Base-by-base conservation (phyloP, 2,113 vertebrate species). In the Haliaeetus leucogaster region DNA sequence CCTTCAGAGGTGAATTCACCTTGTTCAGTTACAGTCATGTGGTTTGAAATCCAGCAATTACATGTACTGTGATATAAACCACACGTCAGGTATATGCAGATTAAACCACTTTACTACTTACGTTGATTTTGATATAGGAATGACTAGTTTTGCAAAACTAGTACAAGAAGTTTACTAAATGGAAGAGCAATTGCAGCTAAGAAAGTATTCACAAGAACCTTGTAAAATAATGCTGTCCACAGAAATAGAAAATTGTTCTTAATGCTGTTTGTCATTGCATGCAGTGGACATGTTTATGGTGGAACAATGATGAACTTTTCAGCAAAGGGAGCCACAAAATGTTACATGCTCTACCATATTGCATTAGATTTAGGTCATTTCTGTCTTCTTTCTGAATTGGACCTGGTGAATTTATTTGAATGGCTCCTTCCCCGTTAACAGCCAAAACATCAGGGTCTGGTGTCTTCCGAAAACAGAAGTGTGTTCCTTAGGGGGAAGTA, bases 141-240 rank as follows among this genome's bases (percentile, higher is more conserved):
- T 77, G 0, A 55, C 5, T 61, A 47, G 13, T 38, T 78, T 72
- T 74, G 32, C 30, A 55, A 71, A 93, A 66, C 20, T 34, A 55
- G 12, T 42, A 53, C 11, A 77, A 55, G 8, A 92, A 48, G 2
- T 34, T 66, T 36, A 11, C 16, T 55, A 16, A 17, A 25, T 16
- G 2, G 5, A 82, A 67, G 52, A 52, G 16, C 20, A 6, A 58
- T 11, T 73, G 11, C 17, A 77, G 34, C 18, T 63, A 42, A 71
- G 76, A 52, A 43, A 9, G 4, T 43, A 45, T 74, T 73, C 10
- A 65, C 21, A 20, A 62, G 14, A 66, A 43, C 6, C 11, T 61
- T 59, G 4, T 58, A 50, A 84, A 84, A 50, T 29, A 71, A 30
- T 0, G 0, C 20, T 38, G 5, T 47, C 29, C 25, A 21, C 4